These are phyloP conservation scores for Benitochromis conjunctus DNA, from an alignment of 2,113 vertebrate genomes.

Conservation along the genomic window DNA sequence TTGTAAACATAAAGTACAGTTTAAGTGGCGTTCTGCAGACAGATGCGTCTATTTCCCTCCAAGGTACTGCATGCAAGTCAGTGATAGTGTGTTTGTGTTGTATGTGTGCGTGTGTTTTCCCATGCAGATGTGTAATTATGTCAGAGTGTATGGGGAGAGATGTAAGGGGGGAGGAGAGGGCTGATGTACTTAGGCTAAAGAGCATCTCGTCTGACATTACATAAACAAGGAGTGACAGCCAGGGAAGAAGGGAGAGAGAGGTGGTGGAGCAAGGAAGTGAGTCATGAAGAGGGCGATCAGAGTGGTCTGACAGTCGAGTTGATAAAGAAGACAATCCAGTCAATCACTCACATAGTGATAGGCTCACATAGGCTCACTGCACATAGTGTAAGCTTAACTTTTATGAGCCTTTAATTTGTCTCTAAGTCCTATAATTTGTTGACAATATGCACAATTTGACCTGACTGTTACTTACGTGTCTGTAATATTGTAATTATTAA, in stretches of 20 bases:
- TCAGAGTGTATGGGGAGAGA: background rate
- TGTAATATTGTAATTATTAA: background rate
- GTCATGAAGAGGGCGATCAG: conserved; percentile 32
- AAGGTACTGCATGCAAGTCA: background rate
- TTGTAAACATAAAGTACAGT: background rate
- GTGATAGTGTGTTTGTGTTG: background rate
- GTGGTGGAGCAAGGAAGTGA: conserved; percentile 25
- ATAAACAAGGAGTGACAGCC: conserved; percentile 49
- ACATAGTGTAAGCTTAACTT: background rate
- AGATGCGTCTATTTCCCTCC: background rate
- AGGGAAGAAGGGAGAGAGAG: background rate
- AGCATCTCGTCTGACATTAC: conserved; percentile 29
- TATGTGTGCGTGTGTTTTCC: background rate
- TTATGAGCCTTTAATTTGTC: background rate
- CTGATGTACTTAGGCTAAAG: conserved; percentile 16
- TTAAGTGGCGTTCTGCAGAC: background rate
- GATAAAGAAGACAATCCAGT: background rate
- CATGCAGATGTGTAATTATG: background rate
- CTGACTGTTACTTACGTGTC: background rate
- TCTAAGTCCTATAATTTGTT: background rate
- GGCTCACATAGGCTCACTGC: background rate
- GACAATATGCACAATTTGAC: background rate
- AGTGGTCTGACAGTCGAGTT: background rate
- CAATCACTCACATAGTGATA: too few species aligned
- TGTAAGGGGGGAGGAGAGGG: background rate